Evolutionary conservation across 1,140 invertebrate genomes (phyloP), one percentile per base, ranked within the genome.

Genomic region (Lordiphosa collinella): DNA sequence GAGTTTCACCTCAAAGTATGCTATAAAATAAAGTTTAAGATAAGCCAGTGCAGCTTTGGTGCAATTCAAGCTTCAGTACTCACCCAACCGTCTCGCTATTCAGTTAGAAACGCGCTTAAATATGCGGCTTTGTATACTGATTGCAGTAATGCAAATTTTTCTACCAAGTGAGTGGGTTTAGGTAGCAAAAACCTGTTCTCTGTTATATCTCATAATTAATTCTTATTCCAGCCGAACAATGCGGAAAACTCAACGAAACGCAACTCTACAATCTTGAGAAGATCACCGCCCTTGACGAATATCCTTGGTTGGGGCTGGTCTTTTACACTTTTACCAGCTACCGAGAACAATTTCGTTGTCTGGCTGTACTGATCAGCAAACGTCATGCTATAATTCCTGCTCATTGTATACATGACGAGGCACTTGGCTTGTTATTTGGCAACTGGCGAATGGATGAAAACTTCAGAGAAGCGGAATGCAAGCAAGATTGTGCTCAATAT

Each of bases 291-390:
- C 13, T 37, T 4, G 7, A 65, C 12, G 62, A 65, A 32, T 47
- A 54, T 10, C 50, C 62, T 10, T 65, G 62, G 62, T 14, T 65
- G 3, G 62, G 62, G 7, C 16, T 31, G 3, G 22, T 50, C 11
- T 12, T 8, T 1, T 50, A 50, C 11, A 12, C 12, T 18, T 22
- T n/a, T n/a, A n/a, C 18, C 9, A 35, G n/a, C 8, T 18, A 38
- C 18, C 12, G 10, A 14, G 3, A 22, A 9, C 14, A 38, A 5
- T 41, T 38, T 9, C 0, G 0, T 1, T 65, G 62, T 8, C n/a
- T 55, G 11, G 12, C 58, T 5, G 34, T 55, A 1, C 43, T 65
- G 3, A 44, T 65, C n/a, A 37, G 46, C 11, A 31, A 34, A 8
- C 49, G 40, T 3, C 44, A 41, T 40, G 58, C 40, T 7, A 16